Evolutionary conservation across 2,888 invertebrate genomes (phyloP).

Genomic region (Agonopterix alstromeriana): DNA sequence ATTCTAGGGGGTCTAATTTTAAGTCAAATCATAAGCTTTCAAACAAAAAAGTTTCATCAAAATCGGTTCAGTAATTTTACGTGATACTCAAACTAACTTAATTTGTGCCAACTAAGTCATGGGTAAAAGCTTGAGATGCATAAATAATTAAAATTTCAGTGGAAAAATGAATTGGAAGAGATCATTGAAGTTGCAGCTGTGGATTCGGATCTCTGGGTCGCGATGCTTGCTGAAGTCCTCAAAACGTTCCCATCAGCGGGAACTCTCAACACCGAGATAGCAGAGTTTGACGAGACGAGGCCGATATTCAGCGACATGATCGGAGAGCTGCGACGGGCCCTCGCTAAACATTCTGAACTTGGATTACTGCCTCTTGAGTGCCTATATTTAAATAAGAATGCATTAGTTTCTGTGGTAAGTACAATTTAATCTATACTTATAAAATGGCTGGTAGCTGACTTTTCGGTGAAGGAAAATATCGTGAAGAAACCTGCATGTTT

Average conservation of each 20-base stretch:
- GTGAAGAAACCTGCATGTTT: too few relatives aligned
- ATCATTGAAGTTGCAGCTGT: constrained; percentile 94
- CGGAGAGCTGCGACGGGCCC: constrained; percentile 87
- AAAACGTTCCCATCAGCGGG: constrained; percentile 94
- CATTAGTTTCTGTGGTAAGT: constrained; percentile 89
- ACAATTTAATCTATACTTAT: too few relatives aligned
- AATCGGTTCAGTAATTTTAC: too few relatives aligned
- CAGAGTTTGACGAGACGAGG: constrained; percentile 91
- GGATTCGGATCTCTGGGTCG: constrained; percentile 98
- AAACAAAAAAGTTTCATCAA: too few relatives aligned
- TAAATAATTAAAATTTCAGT: constrained; percentile 76
- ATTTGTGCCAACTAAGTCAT: too few relatives aligned
- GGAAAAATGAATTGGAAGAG: constrained; percentile 95
- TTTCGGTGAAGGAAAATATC: too few relatives aligned
- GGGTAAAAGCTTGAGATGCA: too few relatives aligned
- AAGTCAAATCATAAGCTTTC: too few relatives aligned
- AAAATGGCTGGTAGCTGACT: too few relatives aligned
- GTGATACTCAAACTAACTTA: too few relatives aligned
- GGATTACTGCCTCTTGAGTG: constrained; percentile 96
- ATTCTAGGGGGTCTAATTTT: too few relatives aligned
- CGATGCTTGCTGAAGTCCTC: constrained; percentile 96
- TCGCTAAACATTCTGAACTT: constrained; percentile 89
- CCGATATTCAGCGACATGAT: constrained; percentile 94
- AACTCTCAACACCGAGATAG: constrained; percentile 91
- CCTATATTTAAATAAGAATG: constrained; percentile 96